Base-by-base conservation (phyloP, 2,888 invertebrate genomes). In the Ecdyonurus torrentis region DNA sequence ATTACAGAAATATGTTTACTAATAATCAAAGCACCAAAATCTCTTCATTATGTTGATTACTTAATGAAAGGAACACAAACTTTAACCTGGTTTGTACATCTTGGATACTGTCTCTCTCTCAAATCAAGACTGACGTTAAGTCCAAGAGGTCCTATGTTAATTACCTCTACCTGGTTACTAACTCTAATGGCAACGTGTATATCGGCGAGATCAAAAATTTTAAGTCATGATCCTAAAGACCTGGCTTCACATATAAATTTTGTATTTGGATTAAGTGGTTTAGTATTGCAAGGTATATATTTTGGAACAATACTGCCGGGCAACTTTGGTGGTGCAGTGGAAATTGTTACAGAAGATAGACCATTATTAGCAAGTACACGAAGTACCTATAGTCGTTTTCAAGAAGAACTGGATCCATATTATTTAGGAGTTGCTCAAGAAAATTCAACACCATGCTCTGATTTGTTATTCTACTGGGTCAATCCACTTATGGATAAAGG, bases 381-480 rank as follows among this genome's bases (percentile, higher is more conserved):
- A 64, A 75, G 76, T 62, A 78, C 80, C 1, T 86, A 85, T 68
- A 78, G 81, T 22, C 78, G 83, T 64, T 86, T 90, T 68, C 79
- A 83, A 66, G 79, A 83, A 67, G 80, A 81, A 62, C 74, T 79
- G 15, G 82, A 90, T 72, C 86, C 87, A 68, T 79, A 78, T 64
- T 82, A 87, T 68, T 75, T 92, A 67, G 92, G 92, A 0, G 83
- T 86, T 62, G 92, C 91, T 1, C 87, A 92, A 83, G 89, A 91
- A 74, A 83, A 85, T 66, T 78, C 79, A 18, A 81, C 82, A 62
- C 81, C 80, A 71, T 70, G 85, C 1, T 91, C 92, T 0, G 84
- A 83, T 71, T 76, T 95, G n/a, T 74, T 86, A 23, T 92, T 96
- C 73, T 79, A 83, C 65, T 96, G 96, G 96, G 92, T 93, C 1